Evolutionary conservation across 1,140 invertebrate genomes (phyloP), one percentile per base, ranked within the genome.

Genomic region (Goniozus legneri): DNA sequence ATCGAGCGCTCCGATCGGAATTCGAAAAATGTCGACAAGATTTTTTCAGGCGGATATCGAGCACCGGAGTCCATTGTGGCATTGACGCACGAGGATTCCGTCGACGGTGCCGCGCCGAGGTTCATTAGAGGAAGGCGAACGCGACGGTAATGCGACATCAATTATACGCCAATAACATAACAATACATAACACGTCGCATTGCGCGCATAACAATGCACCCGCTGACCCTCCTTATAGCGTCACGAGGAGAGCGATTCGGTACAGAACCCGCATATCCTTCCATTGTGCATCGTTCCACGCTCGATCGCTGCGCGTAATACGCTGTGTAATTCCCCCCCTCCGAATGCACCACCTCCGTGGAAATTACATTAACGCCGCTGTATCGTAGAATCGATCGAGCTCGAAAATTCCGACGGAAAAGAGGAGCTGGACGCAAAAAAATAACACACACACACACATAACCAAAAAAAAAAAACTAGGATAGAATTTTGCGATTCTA

Each of bases 121-220:
- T 68, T 68, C 64, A 68, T 68, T 68, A 68, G 54, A 57, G 54
- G 40, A 54, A 58, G 55, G 52, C 62, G 60, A 44, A 48, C 49
- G 38, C 50, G 64, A 67, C 62, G 55, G 60, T 68, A 68, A 68
- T 67, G 62, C 61, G 58, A 64, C 64, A 68, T 68, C 65, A 67
- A 67, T 68, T 68, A 68, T 66, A 64, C 64, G 60, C 65, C 65
- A 66, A 68, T 68, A 68, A 68, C 63, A 66, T 66, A 68, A 68
- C 65, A 66, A 66, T 68, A 66, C 64, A 66, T 66, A 66, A 65
- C 64, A 64, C 64, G 62, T 65, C 60, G 60, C 63, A 64, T 67
- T 67, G 65, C 63, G 64, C 63, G 64, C 65, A 67, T 67, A 62
- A 67, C 65, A 67, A 67, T 67, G 50, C 50, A 42, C 43, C 38